A percentile compares a stretch with the other conserved stretches of the same genome.
phyloP scores from a whole-genome alignment of 1,140 invertebrate species.

The Micrasema minimum region DNA sequence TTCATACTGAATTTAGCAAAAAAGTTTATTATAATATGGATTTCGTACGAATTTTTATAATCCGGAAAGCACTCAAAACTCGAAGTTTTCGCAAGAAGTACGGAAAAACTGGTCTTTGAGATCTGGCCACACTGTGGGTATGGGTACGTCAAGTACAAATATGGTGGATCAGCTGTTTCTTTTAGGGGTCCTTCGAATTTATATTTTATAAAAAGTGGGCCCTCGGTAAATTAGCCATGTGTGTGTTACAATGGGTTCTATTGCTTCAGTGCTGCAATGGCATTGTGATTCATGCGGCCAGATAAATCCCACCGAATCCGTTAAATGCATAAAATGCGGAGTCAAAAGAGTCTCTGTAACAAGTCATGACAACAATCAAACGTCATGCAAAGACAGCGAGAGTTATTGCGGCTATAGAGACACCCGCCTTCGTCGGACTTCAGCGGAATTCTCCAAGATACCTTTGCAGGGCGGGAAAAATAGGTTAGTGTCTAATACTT shows the following conservation, averaged over 20 bases:
- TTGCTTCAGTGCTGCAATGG: slow-evolving; percentile 91
- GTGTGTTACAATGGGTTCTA: slow-evolving; percentile 82
- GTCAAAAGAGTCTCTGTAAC: slow-evolving; percentile 62
- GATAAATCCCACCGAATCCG: slow-evolving; percentile 85
- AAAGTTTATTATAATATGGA: no score
- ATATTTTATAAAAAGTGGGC: slow-evolving; percentile 63
- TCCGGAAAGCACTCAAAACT: no score
- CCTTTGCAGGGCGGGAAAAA: slow-evolving; percentile 54
- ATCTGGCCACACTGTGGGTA: no score
- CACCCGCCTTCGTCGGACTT: slow-evolving; percentile 17
- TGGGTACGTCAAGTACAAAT: slow-evolving; percentile 58
- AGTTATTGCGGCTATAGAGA: slow-evolving; percentile 20
- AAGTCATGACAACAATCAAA: slow-evolving; percentile 62
- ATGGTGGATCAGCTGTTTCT: slow-evolving; percentile 70
- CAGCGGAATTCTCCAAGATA: slow-evolving; percentile 27
- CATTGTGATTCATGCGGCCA: slow-evolving; percentile 84
- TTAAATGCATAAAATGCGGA: slow-evolving; percentile 84
- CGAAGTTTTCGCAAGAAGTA: no score
- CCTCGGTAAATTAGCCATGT: slow-evolving; percentile 68
- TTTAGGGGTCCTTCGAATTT: slow-evolving; percentile 64
- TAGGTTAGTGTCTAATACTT: slow-evolving; percentile 56
- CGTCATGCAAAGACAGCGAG: slow-evolving; percentile 50
- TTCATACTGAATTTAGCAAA: no score
- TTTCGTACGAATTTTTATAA: no score
- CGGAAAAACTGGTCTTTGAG: no score